Evolutionary conservation across 1,140 invertebrate genomes (phyloP), one percentile per base, ranked within the genome.

Genomic region (Aphaenogaster rudis): DNA sequence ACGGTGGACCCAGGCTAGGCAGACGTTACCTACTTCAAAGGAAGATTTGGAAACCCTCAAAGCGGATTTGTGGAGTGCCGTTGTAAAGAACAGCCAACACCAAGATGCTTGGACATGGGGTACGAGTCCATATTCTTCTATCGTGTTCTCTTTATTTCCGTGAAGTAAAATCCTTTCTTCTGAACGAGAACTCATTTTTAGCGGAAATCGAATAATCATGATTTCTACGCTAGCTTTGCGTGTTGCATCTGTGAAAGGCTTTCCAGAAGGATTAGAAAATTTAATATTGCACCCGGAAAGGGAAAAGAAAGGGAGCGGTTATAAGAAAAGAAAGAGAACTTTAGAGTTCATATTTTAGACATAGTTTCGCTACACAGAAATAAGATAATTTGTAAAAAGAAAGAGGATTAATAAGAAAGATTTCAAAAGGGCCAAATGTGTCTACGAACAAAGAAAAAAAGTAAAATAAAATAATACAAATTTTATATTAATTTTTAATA

Each of bases 31-130:
- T 64, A 98, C 97, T 36, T 97, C 97, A 61, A 98, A 98, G 94
- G 96, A 97, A 81, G 97, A 97, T 90, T 95, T 98, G 90, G 97
- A 97, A 91, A 96, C 96, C 2, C 94, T 98, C 1, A 98, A 98
- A 94, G 96, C 97, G 0, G 97, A 98, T 91, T 96, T 98, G n/a
- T 98, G 98, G 98, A 98, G 97, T 84, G 97, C 97, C 36, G 97
- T 98, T 59, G 97, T 98, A n/a, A 98, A 98, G 94, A 97, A 96
- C 91, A 98, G 97, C 91, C 97, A 98, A 93, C 98, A 98, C 92
- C 97, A 98, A 93, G 98, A 98, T 95, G 97, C 98, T 57, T 98
- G 98, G 97, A 98, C 98, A 92, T 98, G 97, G 97, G 98, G 97
- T 97, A 95, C 11, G 78, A 71, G n/a, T 45, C 6, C 21, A 3